Evolutionary conservation across 2,797 vertebrate genomes (phyloP), one percentile per base, ranked within the genome.

Genomic region (Gobionotothen gibberifrons): DNA sequence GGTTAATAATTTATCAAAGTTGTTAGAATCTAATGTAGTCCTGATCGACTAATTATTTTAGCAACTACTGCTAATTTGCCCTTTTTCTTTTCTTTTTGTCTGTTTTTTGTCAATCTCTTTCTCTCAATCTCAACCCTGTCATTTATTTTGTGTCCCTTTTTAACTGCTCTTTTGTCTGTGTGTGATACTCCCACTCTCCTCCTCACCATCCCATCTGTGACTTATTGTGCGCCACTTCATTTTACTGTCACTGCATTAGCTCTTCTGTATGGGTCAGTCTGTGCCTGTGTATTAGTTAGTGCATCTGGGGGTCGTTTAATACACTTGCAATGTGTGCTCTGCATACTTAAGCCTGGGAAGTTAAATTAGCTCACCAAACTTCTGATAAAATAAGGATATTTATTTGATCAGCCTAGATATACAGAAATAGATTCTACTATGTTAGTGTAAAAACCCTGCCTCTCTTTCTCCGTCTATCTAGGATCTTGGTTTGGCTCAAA

Each of bases 401-500:
- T 9, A 22, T 56, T 36, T 15, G 56, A 5, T 53, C 22, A 48
- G 19, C 19, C 0, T 49, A 9, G 11, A 48, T 36, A 12, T 49
- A 43, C 15, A 46, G 29, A 72, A 48, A 48, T 10, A 43, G 0
- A 57, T 57, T 36, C 7, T 5, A 54, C 22, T 12, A 17, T 32
- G 1, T 60, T 19, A 15, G 29, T 67, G n/a, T 10, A 47, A 4
- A 36, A 49, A 19, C 22, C 29, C 4, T 48, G 13, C 14, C 7
- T 48, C 40, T 55, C 7, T 46, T 19, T 59, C 16, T 61, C 26
- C 36, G 16, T 63, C 13, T 71, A n/a, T 36, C 8, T 43, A 96
- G 98, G 98, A 99, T 93, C 95, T 99, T 56, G 97, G 98, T 78
- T 94, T 99, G 89, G 98, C 97, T 66, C 97, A 99, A 90, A 95